Evolutionary conservation across 2,797 vertebrate genomes (phyloP).

Genomic region (Catostomus latipinnis): DNA sequence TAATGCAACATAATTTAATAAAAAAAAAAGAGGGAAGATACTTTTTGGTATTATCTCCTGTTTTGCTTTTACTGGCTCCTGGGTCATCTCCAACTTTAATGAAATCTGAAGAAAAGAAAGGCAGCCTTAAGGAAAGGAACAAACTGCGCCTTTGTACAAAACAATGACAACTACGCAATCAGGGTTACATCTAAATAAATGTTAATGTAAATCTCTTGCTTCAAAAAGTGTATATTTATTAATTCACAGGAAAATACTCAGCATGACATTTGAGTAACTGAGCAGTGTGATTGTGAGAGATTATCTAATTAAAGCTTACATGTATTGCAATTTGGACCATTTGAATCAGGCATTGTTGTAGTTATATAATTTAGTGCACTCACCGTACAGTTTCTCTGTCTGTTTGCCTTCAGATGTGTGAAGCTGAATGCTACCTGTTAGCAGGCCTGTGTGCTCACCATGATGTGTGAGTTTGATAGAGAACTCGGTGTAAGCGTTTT

Average conservation of each 20-base stretch:
- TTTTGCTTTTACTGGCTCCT: conserved; percentile 76
- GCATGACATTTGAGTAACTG: background rate
- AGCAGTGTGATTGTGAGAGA: background rate
- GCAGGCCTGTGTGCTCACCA: conserved; percentile 87
- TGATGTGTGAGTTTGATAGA: conserved; percentile 89
- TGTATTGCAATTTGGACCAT: too few relatives aligned
- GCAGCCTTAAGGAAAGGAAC: background rate
- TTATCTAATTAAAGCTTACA: too few relatives aligned
- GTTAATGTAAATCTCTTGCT: background rate
- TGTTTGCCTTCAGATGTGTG: conserved; percentile 89
- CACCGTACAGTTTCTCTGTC: conserved; percentile 95
- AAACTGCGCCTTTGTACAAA: background rate
- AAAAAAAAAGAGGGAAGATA: conserved; percentile 39
- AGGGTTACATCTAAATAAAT: background rate
- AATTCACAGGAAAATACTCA: background rate
- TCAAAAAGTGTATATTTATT: background rate
- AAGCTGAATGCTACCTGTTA: conserved; percentile 90
- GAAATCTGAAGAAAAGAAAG: conserved; percentile 84
- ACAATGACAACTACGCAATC: too few relatives aligned
- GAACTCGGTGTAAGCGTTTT: conserved; percentile 85
- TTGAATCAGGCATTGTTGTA: too few relatives aligned
- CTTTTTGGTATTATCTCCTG: conserved; percentile 68
- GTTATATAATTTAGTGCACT: conserved; percentile 56
- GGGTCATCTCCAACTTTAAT: conserved; percentile 93
- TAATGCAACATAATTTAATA: background rate